These are phyloP conservation scores for Platanista minor DNA, from an alignment of 2,113 vertebrate genomes.

Conservation along the genomic window DNA sequence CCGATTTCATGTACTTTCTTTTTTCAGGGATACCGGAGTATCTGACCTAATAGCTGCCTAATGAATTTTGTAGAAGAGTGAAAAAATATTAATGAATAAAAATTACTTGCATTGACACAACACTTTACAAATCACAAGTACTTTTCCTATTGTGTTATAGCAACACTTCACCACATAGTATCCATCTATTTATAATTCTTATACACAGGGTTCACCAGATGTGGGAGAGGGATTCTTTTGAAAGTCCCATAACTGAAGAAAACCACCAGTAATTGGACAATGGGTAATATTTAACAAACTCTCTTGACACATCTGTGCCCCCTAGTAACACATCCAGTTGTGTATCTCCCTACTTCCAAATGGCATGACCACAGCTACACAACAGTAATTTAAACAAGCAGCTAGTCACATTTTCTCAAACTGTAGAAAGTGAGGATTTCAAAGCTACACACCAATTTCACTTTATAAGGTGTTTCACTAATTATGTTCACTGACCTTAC, in stretches of 20 bases:
- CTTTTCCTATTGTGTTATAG: not conserved
- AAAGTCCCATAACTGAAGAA: not conserved
- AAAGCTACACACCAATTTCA: constrained; percentile 62
- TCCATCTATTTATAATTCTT: not conserved
- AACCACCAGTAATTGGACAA: not conserved
- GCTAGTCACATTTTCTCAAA: constrained; percentile 34
- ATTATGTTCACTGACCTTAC: constrained; percentile 73
- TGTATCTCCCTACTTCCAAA: not conserved
- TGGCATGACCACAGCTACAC: not conserved
- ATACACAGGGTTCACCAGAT: accelerated
- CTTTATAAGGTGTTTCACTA: constrained; percentile 64
- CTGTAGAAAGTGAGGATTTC: constrained; percentile 59
- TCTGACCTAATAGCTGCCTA: not conserved
- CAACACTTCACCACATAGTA: not conserved
- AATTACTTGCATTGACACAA: not conserved
- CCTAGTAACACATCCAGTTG: not conserved
- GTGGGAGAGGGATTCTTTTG: not conserved
- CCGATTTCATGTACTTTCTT: not conserved
- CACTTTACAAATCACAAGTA: not conserved
- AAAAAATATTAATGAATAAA: not conserved
- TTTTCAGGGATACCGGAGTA: not conserved
- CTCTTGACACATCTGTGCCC: not conserved
- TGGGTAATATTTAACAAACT: not conserved
- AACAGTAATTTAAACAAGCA: constrained; percentile 23
- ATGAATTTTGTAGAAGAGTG: not conserved